phyloP scores from a whole-genome alignment of 2,113 vertebrate species.

The Porphyrio hochstetteri region DNA sequence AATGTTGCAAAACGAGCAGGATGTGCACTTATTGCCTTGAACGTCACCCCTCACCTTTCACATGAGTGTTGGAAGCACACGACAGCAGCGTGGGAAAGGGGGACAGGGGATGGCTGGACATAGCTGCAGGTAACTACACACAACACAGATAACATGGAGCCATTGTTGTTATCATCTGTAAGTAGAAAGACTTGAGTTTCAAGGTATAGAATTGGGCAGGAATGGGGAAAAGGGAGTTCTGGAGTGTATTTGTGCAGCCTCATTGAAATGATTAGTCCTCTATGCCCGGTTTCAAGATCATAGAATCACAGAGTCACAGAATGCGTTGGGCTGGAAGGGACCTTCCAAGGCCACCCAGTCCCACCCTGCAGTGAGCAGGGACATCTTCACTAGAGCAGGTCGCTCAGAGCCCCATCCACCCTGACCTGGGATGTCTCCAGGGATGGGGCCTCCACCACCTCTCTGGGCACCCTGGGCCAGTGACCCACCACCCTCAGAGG shows the following conservation, averaged over 20 bases:
- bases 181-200: not conserved
- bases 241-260: not conserved
- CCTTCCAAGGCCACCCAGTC: too few species aligned
- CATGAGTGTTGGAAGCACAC: not conserved
- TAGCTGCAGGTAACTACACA: not conserved
- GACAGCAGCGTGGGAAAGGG: not conserved
- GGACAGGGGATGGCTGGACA: not conserved
- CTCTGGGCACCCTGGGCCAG: too few species aligned
- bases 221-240: not conserved
- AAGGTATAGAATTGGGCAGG: not conserved
- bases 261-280: not conserved
- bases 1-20: constrained; percentile 29
- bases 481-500: too few species aligned
- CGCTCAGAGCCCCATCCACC: too few species aligned
- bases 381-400: too few species aligned
- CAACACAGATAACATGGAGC: too few species aligned
- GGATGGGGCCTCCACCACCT: too few species aligned
- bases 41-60: not conserved
- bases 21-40: not conserved
- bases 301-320: too few species aligned
- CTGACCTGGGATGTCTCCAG: too few species aligned
- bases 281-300: not conserved
- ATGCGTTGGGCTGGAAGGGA: too few species aligned
- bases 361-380: too few species aligned
- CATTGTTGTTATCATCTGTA: not conserved